phyloP scores from a whole-genome alignment of 2,797 vertebrate genomes.

The Borostomias antarcticus region DNA sequence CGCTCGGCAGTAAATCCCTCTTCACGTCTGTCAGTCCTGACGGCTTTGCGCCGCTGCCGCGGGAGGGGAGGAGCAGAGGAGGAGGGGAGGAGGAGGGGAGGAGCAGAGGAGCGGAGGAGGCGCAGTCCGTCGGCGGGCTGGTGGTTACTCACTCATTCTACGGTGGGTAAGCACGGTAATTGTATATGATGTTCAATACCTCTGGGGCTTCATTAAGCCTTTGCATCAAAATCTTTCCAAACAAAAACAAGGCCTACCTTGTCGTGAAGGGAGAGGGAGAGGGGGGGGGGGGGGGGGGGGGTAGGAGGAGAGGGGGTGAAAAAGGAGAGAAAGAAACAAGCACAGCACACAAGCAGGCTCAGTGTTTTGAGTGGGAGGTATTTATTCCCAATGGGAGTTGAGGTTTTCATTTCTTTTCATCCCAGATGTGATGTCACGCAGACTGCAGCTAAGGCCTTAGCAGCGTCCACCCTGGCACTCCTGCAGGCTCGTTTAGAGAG shows the following conservation, averaged over 20 bases:
- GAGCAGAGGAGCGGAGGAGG: no score
- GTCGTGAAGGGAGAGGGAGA: conserved; percentile 11
- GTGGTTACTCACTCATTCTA: conserved; percentile 43
- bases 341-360: conserved; percentile 44
- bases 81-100: not conserved
- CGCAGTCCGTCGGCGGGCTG: not conserved
- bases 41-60: no score
- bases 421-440: conserved; percentile 32
- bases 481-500: conserved; percentile 35
- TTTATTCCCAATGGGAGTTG: conserved; percentile 46
- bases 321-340: conserved; percentile 27
- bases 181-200: conserved; percentile 61
- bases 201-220: conserved; percentile 62
- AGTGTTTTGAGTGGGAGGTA: conserved; percentile 51
- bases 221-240: conserved; percentile 47
- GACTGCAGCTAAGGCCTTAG: conserved; percentile 29
- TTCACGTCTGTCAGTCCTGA: conserved; percentile 1
- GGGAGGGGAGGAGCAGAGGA: no score
- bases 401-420: conserved; percentile 24
- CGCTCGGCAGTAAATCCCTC: conserved; percentile 1
- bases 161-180: conserved; percentile 54
- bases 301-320: conserved; percentile 1
- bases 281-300: conserved; percentile 18
- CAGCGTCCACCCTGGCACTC: conserved; percentile 35
- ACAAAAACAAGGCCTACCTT: conserved; percentile 38